phyloP scores from a whole-genome alignment of 2,888 invertebrate genomes.

The Amitus sp. region DNA sequence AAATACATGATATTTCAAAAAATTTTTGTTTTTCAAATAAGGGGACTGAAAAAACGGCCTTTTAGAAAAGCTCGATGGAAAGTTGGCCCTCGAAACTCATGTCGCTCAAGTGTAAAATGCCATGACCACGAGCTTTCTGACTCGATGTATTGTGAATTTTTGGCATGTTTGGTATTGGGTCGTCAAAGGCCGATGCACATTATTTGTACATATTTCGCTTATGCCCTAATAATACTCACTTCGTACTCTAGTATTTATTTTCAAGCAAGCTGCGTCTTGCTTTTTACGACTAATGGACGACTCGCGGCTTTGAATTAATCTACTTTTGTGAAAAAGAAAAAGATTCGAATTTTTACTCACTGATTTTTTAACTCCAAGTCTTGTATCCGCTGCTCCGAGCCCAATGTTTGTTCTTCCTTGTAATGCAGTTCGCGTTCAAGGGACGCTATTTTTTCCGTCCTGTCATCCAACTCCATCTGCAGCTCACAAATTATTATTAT shows the following conservation, averaged over 20 bases:
- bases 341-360: slow-evolving; percentile 55
- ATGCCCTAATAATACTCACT: neutral
- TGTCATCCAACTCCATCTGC: slow-evolving; percentile 76
- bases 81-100: no score
- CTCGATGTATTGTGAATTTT: no score
- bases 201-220: slow-evolving; percentile 4
- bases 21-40: no score
- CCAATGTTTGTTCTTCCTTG: slow-evolving; percentile 64
- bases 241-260: neutral
- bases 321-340: no score
- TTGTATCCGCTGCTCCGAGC: slow-evolving; percentile 52
- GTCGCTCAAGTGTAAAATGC: no score
- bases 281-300: no score
- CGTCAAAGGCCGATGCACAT: neutral
- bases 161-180: no score
- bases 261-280: no score
- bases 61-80: no score
- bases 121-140: no score
- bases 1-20: no score
- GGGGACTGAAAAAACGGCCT: neutral
- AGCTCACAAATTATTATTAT: slow-evolving; percentile 41
- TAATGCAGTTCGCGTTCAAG: slow-evolving; percentile 75
- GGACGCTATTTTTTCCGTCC: slow-evolving; percentile 74
- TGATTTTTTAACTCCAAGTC: slow-evolving; percentile 58
- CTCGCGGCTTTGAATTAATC: no score